A percentile compares a stretch with the other conserved stretches of the same genome.
These are phyloP conservation scores for Helicolenus hilgendorfi DNA, from an alignment of 2,797 vertebrate genomes.

Conservation along the genomic window DNA sequence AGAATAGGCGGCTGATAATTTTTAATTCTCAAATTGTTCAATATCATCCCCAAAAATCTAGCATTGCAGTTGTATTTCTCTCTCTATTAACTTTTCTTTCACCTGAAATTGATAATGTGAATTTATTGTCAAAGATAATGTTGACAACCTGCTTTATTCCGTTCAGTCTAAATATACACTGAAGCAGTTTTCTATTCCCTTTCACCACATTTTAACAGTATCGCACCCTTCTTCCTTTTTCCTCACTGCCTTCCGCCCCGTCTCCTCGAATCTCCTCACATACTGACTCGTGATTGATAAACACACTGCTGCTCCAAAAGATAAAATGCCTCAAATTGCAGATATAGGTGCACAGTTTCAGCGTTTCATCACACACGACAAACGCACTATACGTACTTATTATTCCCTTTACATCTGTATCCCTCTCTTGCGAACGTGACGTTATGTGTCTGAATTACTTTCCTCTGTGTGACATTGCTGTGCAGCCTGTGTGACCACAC, in stretches of 20 bases:
- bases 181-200: background rate
- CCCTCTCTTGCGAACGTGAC: background rate
- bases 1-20: accelerated
- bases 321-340: background rate
- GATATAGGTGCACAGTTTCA: background rate
- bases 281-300: background rate
- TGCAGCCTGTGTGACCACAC: constrained; percentile 33
- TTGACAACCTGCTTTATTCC: background rate
- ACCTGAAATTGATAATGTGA: background rate
- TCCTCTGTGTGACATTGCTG: constrained; percentile 45
- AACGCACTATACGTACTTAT: background rate
- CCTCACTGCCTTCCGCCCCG: background rate
- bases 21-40: background rate
- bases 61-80: background rate
- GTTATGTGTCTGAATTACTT: constrained; percentile 35
- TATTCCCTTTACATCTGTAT: constrained; percentile 36
- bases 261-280: constrained; percentile 3
- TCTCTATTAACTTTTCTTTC: background rate
- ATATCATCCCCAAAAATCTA: background rate
- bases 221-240: background rate
- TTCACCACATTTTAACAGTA: background rate
- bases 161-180: background rate
- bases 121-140: background rate
- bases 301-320: background rate
- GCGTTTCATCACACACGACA: background rate